phyloP scores from a whole-genome alignment of 2,797 vertebrate genomes.

The Urocyon cinereoargenteus region DNA sequence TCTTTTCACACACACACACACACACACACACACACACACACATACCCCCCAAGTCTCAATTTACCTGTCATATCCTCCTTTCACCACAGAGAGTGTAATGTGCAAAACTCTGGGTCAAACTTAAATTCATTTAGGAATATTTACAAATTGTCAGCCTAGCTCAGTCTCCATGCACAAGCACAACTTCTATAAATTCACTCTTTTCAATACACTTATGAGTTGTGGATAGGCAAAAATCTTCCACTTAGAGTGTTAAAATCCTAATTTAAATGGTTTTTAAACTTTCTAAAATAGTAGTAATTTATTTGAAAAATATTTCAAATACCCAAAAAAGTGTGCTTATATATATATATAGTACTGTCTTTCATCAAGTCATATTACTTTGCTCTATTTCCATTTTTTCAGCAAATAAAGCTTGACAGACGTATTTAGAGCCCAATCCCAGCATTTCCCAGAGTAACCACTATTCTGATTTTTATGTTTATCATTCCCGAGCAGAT shows the following conservation, averaged over 20 bases:
- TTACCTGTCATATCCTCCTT: neutral
- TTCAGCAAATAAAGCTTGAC: neutral
- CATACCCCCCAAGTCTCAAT: neutral
- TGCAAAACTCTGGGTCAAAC: neutral
- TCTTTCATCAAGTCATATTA: neutral
- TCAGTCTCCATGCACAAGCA: neutral
- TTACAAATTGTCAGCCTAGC: neutral
- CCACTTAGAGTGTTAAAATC: conserved; percentile 16
- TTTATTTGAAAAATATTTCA: conserved; percentile 35
- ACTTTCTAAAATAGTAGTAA: neutral
- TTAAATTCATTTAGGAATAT: neutral
- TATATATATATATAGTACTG: neutral
- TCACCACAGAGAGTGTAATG: neutral
- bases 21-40: no score
- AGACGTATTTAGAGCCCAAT: neutral
- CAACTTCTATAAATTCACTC: neutral
- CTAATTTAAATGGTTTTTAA: neutral
- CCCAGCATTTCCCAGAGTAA: neutral
- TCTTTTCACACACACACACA: neutral
- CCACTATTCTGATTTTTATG: neutral
- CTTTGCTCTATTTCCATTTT: conserved; percentile 12
- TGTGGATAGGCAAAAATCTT: neutral
- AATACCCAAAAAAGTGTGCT: neutral
- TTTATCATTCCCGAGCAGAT: neutral
- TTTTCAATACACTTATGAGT: neutral